phyloP scores from a whole-genome alignment of 2,888 invertebrate genomes.

The Nomada fabriciana region DNA sequence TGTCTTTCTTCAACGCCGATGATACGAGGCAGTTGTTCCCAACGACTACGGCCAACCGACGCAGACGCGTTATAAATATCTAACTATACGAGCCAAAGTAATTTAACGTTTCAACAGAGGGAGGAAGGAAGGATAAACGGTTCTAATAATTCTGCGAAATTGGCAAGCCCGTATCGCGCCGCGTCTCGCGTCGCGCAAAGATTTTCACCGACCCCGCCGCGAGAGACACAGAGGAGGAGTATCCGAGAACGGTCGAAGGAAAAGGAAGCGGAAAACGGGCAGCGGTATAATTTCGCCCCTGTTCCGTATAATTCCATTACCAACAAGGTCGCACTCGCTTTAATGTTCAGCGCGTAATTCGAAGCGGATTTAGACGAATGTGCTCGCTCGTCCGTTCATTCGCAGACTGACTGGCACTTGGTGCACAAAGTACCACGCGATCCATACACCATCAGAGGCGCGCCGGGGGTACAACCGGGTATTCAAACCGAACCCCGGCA shows the following conservation, averaged over 20 bases:
- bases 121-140: neutral
- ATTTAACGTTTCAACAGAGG: neutral
- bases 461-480: no score
- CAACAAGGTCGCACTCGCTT: conserved; percentile 55
- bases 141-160: neutral
- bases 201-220: neutral
- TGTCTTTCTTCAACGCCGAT: conserved; percentile 24
- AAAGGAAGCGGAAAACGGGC: neutral
- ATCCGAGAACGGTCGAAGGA: neutral
- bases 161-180: neutral
- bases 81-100: conserved; percentile 27
- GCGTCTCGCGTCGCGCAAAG: no score
- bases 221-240: neutral
- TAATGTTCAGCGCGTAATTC: conserved; percentile 60
- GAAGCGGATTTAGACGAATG: conserved; percentile 58
- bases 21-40: conserved; percentile 52
- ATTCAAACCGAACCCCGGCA: no score
- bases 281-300: neutral
- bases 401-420: conserved; percentile 65
- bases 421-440: conserved; percentile 64
- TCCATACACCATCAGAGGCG: conserved; percentile 24
- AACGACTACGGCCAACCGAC: conserved; percentile 2
- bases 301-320: conserved; percentile 47
- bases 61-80: conserved; percentile 16
- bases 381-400: conserved; percentile 62